Evolutionary conservation across 2,888 invertebrate species (phyloP).

Genomic region (Hyles lineata): DNA sequence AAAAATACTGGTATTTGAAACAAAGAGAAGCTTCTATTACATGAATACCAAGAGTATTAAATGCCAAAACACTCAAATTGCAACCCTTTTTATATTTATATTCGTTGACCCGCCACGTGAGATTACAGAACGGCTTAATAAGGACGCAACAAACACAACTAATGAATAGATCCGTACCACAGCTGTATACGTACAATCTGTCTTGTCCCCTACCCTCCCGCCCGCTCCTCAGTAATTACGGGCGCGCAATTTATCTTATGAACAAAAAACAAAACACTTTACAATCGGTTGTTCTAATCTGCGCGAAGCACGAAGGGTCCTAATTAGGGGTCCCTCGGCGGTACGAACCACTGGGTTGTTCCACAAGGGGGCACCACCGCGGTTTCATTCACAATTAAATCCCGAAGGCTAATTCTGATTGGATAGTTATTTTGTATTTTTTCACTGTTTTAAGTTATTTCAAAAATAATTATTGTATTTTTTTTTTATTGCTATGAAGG

Average conservation of each 20-base stretch:
- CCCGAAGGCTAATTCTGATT: background rate
- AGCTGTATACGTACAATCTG: conserved; percentile 17
- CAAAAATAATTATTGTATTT: no score
- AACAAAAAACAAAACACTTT: conserved; percentile 39
- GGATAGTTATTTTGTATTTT: background rate
- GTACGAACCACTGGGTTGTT: conserved; percentile 59
- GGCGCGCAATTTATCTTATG: conserved; percentile 34
- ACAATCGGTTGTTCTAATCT: conserved; percentile 57
- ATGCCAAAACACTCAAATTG: background rate
- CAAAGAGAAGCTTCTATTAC: no score
- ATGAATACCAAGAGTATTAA: no score
- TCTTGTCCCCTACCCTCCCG: background rate
- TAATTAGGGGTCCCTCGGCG: conserved; percentile 63
- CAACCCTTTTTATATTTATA: background rate
- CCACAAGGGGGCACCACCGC: background rate
- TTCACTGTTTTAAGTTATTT: background rate
- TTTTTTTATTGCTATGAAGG: no score
- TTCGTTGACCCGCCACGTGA: conserved; percentile 1
- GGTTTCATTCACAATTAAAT: background rate
- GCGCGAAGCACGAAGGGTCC: conserved; percentile 51
- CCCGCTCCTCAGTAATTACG: conserved; percentile 23
- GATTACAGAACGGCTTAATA: conserved; percentile 8
- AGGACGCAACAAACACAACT: conserved; percentile 13
- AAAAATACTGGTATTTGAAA: no score
- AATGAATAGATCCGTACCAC: conserved; percentile 25